Evolutionary conservation across 2,888 invertebrate species (phyloP).

Genomic region (Conus canariensis): DNA sequence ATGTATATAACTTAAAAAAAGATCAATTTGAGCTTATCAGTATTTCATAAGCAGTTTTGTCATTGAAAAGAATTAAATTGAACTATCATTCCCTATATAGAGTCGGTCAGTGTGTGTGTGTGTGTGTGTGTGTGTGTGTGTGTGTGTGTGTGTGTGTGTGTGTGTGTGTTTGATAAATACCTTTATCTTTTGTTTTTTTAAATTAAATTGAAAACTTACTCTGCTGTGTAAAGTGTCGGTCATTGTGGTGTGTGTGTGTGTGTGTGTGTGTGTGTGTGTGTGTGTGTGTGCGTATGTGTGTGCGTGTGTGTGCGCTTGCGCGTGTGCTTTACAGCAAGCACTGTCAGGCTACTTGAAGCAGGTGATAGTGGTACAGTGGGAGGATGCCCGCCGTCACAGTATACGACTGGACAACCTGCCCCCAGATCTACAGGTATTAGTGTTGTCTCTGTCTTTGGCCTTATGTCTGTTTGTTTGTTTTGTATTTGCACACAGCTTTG

Average conservation of each 20-base stretch:
- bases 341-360: conserved; percentile 69
- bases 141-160: not conserved
- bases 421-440: conserved; percentile 62
- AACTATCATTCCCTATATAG: too few species aligned
- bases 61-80: too few species aligned
- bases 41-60: too few species aligned
- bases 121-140: too few species aligned
- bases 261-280: not conserved
- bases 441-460: not conserved
- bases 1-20: too few species aligned
- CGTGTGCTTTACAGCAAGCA: conserved; percentile 63
- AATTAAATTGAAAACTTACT: too few species aligned
- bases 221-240: not conserved
- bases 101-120: too few species aligned
- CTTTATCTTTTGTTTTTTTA: too few species aligned
- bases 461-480: not conserved
- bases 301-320: not conserved
- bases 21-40: too few species aligned
- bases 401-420: conserved; percentile 51
- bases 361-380: conserved; percentile 86
- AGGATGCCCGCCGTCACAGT: conserved; percentile 85
- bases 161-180: not conserved
- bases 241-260: not conserved
- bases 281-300: not conserved
- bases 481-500: too few species aligned